Base-by-base conservation (phyloP, 2,888 invertebrate species). In the Calliphora vomitoria region DNA sequence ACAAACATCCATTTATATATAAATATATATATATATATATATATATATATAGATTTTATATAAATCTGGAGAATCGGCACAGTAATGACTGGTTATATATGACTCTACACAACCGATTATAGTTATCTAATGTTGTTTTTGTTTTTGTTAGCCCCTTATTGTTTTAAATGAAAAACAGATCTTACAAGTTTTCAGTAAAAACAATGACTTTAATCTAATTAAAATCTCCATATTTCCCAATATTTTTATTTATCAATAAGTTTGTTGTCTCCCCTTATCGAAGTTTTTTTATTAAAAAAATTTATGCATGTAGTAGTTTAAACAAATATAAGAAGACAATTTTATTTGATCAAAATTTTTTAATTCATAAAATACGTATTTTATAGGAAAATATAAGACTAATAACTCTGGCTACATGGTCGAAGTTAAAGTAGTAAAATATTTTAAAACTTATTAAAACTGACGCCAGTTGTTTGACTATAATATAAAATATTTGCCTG, bases 391-490 rank as follows among this genome's bases (percentile, higher is more conserved):
- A 62, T 60, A 10, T 25, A 1, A 62, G 31, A 60, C n/a, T 41
- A 41, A 50, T 41, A 41, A 41, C 20, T 68, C 31, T 55, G 55
- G 20, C n/a, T 20, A 50, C 6, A 50, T 41, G 1, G 13, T 58
- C 58, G 35, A n/a, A 10, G 47, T 55, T 18, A 20, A 74, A 44
- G 64, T 60, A 41, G 64, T 66, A 79, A 47, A 64, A 58, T 60
- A 18, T 68, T 80, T 80, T 58, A 20, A 62, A 85, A 82, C 50
- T 85, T 85, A 85, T 82, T 79, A 82, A 44, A 69, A 75, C 81
- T 74, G 82, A 85, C 82, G 87, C 87, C 87, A 87, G 74, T 75
- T 82, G 82, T 82, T 84, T 74, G 87, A 81, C 78, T 72, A 72
- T 76, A 87, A 82, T 75, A 60, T 53, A 41, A 2, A 60, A n/a